Conservation (phyloP, 2,888 invertebrate species). For the Xanthia icteritia region DNA sequence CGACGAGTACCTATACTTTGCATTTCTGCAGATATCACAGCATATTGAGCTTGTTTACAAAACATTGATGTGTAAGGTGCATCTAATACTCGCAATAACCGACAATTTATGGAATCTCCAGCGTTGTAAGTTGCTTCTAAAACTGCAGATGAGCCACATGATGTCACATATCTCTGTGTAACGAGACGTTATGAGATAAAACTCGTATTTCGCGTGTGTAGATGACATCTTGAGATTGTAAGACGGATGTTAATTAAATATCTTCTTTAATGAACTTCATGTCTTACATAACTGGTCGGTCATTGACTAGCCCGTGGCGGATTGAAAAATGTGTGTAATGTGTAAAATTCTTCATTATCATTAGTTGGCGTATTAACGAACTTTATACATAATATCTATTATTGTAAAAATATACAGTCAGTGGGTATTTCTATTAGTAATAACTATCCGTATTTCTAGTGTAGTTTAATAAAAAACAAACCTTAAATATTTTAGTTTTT, state of each 20-base stretch:
- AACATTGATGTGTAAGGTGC: not conserved
- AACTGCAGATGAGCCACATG: constrained; percentile 6
- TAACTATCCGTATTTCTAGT: not conserved
- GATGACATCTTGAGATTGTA: constrained; percentile 2
- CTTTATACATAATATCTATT: not conserved
- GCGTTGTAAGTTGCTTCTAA: not conserved
- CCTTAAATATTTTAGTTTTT: not conserved
- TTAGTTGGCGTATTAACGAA: not conserved
- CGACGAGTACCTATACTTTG: no score
- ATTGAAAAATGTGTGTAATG: constrained; percentile 6
- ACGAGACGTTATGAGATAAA: constrained; percentile 21
- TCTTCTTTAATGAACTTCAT: constrained; percentile 24
- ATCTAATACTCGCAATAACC: not conserved
- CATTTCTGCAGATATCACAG: not conserved
- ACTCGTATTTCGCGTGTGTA: not conserved
- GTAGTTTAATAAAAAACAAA: not conserved
- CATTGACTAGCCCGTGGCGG: not conserved
- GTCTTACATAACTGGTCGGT: constrained; percentile 14
- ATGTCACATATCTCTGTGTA: constrained; percentile 27
- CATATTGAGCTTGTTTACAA: constrained; percentile 35
- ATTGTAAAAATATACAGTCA: not conserved
- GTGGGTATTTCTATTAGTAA: no score
- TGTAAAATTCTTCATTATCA: not conserved
- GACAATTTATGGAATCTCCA: constrained; percentile 6
- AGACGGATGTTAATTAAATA: constrained; percentile 26